Evolutionary conservation across 2,113 vertebrate genomes (phyloP).

Genomic region (Rutilus rutilus): DNA sequence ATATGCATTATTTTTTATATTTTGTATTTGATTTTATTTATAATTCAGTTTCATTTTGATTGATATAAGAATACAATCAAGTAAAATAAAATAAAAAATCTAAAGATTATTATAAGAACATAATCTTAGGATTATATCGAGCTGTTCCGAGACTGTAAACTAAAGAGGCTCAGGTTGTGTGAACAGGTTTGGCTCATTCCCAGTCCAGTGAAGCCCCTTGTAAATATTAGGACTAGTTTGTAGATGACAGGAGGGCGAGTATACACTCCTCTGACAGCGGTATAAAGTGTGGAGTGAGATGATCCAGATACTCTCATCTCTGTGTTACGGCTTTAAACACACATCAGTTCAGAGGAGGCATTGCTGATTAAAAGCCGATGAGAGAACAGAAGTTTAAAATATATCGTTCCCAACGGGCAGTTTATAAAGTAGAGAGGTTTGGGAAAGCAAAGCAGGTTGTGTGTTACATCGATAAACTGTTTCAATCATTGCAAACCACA

Average conservation of each 20-base stretch:
- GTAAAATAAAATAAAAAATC: not conserved
- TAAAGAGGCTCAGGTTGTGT: not conserved
- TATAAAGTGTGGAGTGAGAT: slow-evolving; percentile 62
- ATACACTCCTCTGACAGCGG: slow-evolving; percentile 48
- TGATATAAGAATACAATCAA: not conserved
- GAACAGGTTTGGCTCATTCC: not conserved
- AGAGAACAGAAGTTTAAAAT: not conserved
- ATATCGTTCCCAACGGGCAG: not conserved
- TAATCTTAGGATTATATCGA: not conserved
- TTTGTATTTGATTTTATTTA: too few species aligned
- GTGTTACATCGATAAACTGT: too few species aligned
- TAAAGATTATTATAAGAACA: not conserved
- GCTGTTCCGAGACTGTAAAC: not conserved
- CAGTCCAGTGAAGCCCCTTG: not conserved
- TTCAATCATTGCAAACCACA: not conserved
- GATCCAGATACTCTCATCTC: slow-evolving; percentile 46
- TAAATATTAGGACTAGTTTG: slow-evolving; percentile 22
- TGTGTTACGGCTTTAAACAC: too few species aligned
- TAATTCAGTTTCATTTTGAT: not conserved
- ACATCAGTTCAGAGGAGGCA: not conserved
- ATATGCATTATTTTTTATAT: too few species aligned
- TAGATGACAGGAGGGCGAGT: not conserved
- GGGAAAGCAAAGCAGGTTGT: too few species aligned
- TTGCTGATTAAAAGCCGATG: not conserved
- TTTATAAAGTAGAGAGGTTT: not conserved